Conservation (phyloP, 2,113 vertebrate species). For the Pluvianellus socialis region DNA sequence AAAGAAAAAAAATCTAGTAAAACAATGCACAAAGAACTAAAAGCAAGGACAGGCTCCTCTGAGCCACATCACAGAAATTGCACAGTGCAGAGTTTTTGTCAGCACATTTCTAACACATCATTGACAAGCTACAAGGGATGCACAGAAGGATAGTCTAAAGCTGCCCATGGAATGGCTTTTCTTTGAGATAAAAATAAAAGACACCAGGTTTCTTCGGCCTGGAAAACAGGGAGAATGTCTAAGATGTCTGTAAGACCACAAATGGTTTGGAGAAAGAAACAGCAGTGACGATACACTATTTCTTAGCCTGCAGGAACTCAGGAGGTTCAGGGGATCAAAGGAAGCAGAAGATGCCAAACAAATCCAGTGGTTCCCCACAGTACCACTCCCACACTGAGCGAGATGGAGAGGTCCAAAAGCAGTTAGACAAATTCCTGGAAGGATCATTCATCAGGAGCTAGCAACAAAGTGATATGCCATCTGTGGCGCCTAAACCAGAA, state of each 20-base stretch:
- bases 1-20: not conserved
- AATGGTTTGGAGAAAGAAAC: not conserved
- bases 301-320: not conserved
- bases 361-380: not conserved
- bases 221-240: not conserved
- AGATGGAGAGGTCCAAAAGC: not conserved
- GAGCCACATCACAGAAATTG: not conserved
- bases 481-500: not conserved
- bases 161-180: not conserved
- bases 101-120: not conserved
- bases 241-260: not conserved
- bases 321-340: not conserved
- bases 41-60: not conserved
- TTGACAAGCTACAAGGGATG: not conserved
- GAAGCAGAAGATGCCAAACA: not conserved
- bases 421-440: not conserved
- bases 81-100: not conserved
- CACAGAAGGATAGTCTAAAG: not conserved
- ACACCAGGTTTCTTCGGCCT: not conserved
- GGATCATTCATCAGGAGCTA: not conserved
- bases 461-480: not conserved
- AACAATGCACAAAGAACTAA: not conserved
- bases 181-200: not conserved
- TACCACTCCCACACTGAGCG: not conserved
- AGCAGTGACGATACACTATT: not conserved